phyloP scores from a whole-genome alignment of 2,797 vertebrate genomes.

The Hyperoplus immaculatus region DNA sequence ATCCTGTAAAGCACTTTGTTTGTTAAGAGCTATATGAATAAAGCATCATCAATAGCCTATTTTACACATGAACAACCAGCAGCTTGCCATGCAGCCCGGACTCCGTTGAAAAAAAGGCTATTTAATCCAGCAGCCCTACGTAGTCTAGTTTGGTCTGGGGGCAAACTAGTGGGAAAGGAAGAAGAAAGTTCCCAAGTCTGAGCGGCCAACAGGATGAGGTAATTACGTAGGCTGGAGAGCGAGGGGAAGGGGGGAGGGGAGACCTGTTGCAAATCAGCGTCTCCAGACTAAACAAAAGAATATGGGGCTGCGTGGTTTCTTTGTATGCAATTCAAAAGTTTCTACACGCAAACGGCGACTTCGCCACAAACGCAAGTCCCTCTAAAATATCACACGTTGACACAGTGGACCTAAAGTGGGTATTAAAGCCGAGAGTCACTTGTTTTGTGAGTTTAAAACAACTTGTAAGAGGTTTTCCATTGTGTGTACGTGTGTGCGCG shows the following conservation, averaged over 20 bases:
- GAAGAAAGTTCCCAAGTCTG: constrained; percentile 75
- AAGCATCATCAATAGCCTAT: too few relatives aligned
- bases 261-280: constrained; percentile 90
- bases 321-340: constrained; percentile 78
- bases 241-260: constrained; percentile 78
- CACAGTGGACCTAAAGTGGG: background rate
- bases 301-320: constrained; percentile 73
- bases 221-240: constrained; percentile 80
- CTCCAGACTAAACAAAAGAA: constrained; percentile 91
- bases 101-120: background rate
- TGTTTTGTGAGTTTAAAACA: constrained; percentile 65
- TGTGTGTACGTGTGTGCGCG: constrained; percentile 72
- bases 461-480: constrained; percentile 76
- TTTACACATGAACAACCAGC: constrained; percentile 8
- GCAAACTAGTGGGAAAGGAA: constrained; percentile 61
- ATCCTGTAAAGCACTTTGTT: too few relatives aligned
- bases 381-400: background rate
- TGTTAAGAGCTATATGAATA: too few relatives aligned
- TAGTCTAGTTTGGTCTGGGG: constrained; percentile 5
- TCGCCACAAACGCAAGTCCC: background rate
- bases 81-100: background rate
- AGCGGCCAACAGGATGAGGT: constrained; percentile 82
- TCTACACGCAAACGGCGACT: constrained; percentile 44
- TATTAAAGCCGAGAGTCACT: background rate
- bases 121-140: background rate